Evolutionary conservation across 2,113 vertebrate genomes (phyloP).

Genomic region (Megatriorchis doriae): DNA sequence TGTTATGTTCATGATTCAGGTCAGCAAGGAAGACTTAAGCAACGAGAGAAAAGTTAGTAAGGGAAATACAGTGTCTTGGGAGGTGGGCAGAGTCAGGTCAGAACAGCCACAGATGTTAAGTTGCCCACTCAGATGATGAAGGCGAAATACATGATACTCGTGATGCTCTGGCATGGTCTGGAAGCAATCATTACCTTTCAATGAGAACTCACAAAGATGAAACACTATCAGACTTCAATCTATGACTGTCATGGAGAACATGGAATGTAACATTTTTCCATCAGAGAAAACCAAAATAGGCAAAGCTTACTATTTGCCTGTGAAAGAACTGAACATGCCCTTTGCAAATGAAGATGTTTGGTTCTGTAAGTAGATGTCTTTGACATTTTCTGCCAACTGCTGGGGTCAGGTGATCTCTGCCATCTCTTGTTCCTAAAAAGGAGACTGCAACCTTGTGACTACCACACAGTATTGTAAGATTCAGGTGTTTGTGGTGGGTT

Average conservation of each 20-base stretch:
- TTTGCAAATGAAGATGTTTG: neutral
- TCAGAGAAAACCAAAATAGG: neutral
- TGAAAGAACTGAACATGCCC: neutral
- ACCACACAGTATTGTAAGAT: neutral
- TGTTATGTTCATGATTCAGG: accelerated
- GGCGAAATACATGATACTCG: accelerated
- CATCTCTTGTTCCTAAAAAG: neutral
- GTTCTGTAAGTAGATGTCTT: neutral
- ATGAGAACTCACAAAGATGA: neutral
- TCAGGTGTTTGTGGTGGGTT: neutral
- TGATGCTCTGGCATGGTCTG: neutral
- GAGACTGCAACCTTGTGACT: neutral
- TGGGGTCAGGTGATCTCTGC: neutral
- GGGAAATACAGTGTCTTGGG: neutral
- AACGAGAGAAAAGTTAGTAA: neutral
- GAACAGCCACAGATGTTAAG: accelerated
- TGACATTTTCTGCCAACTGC: neutral
- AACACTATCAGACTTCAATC: neutral
- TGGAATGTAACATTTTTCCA: accelerated
- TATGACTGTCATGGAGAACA: accelerated
- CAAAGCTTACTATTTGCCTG: too few species aligned
- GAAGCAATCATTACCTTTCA: neutral
- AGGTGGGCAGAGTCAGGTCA: neutral
- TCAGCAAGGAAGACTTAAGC: neutral
- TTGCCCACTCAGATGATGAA: too few species aligned